Base-by-base conservation (phyloP, 2,797 vertebrate species). In the Phoxinus dragarum region DNA sequence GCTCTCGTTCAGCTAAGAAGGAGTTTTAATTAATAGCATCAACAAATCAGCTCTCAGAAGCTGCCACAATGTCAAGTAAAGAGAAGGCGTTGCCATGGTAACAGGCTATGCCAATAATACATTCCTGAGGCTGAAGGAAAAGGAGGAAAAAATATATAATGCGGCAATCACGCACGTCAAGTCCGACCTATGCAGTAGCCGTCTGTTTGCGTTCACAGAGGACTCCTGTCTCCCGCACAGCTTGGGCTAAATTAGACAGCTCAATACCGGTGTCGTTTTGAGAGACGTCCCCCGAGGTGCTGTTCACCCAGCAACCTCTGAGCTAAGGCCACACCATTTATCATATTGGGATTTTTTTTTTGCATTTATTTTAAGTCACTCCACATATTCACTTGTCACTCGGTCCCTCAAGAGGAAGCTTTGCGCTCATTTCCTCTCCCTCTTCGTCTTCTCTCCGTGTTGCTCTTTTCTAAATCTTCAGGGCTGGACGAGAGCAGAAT, bases 1-100 rank as follows among this genome's bases (percentile, higher is more conserved):
- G 54, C 52, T 79, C 76, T 72, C 52, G 77, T 78, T 81, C 85
- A 83, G 59, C 86, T 85, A 80, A 86, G 86, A 67, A 75, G 69
- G 49, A 77, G 84, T 85, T 88, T 90, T 89, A 92, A 92, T 89
- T 89, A 90, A 88, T 89, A 88, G 81, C 73, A 67, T 87, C 86
- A 87, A 88, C 84, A 90, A 87, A 87, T 56, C 81, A 82, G 85
- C 79, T 87, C 87, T 73, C 82, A 80, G 84, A 76, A 81, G 68
- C 76, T 84, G 84, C 84, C 86, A 89, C 84, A 84, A 87, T 87
- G 85, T 86, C 86, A 67, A 75, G 82, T 86, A 83, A 90, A 88
- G 83, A 88, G 86, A 88, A 56, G 31, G 69, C 47, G 91, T 90
- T 89, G 90, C 87, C 91, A 91, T 90, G 91, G 91, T 88, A 92